Evolutionary conservation across 2,888 invertebrate species (phyloP), one percentile per base, ranked within the genome.

Genomic region (Diloba caeruleocephala): DNA sequence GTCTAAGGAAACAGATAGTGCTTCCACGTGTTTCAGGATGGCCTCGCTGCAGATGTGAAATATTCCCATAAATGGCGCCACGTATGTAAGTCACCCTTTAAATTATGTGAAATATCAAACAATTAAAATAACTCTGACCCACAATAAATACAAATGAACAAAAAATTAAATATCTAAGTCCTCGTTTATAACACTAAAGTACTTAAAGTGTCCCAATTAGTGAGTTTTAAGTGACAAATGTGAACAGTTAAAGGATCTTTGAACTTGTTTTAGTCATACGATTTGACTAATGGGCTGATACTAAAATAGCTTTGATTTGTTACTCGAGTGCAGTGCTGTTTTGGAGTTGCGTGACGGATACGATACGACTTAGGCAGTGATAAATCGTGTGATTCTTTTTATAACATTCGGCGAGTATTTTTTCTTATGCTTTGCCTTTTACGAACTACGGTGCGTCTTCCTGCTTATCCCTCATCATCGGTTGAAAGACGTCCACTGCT

Each of bases 271-370:
- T 84, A 82, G 84, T 85, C 82, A 76, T 78, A 81, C 72, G 59
- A 76, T 85, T 87, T 89, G 89, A 90, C 79, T 89, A 90, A 92
- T 91, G 87, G 85, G 70, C 62, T 71, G 75, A 71, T 78, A 84
- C 87, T 76, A 78, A 89, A 90, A 90, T 89, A 89, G 79, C 74
- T 81, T 84, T 87, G 87, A 88, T 88, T 90, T 88, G 87, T 89
- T 79, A 71, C 76, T 71, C 64, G 41, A 65, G 45, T 55, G 12
- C 38, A 37, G 17, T 10, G 7, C 1, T 10, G 1, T 57, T 81
- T 80, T 69, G 2, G 48, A 1, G 12, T 2, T 7, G 55, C 71
- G 78, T 55, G 29, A 67, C 63, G 72, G 52, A 6, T 2, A 43
- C 71, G 73, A 78, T 7, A 45, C 74, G 78, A 74, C 38, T 34